These are phyloP conservation scores for Eurypyga helias DNA, from an alignment of 2,113 vertebrate genomes.

Conservation along the genomic window DNA sequence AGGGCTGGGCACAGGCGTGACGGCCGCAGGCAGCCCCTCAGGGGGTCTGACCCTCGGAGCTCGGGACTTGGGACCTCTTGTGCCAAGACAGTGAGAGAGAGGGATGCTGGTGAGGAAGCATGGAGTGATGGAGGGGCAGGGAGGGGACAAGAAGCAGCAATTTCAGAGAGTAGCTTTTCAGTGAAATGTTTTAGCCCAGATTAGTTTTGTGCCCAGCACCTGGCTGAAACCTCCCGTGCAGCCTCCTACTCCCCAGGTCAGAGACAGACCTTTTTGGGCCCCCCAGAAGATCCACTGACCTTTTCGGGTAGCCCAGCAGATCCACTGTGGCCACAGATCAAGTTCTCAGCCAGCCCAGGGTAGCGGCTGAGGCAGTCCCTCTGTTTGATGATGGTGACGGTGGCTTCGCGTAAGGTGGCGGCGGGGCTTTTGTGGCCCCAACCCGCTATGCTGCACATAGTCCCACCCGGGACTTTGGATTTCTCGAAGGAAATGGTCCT, in stretches of 20 bases:
- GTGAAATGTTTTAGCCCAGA: background rate
- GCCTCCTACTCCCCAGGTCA: background rate
- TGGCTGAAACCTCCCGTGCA: background rate
- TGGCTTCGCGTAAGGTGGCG: background rate
- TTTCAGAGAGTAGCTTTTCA: background rate
- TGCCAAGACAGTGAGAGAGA: background rate
- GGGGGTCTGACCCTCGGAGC: background rate
- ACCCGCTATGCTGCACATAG: background rate
- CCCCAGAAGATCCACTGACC: background rate
- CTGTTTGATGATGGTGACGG: background rate
- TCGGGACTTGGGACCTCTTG: background rate
- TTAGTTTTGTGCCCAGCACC: background rate
- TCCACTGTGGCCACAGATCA: background rate
- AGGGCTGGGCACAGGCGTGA: background rate
- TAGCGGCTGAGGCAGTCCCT: background rate
- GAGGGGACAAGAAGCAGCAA: background rate
- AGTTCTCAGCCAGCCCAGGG: background rate
- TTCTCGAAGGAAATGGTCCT: background rate
- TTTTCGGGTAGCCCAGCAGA: background rate
- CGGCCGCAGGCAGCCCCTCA: background rate
- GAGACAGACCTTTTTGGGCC: background rate
- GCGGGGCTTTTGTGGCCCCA: background rate
- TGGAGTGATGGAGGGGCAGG: background rate
- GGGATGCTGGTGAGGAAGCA: background rate
- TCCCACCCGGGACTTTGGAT: accelerated